Base-by-base conservation (phyloP, 2,888 invertebrate genomes). In the Eristalis pertinax region DNA sequence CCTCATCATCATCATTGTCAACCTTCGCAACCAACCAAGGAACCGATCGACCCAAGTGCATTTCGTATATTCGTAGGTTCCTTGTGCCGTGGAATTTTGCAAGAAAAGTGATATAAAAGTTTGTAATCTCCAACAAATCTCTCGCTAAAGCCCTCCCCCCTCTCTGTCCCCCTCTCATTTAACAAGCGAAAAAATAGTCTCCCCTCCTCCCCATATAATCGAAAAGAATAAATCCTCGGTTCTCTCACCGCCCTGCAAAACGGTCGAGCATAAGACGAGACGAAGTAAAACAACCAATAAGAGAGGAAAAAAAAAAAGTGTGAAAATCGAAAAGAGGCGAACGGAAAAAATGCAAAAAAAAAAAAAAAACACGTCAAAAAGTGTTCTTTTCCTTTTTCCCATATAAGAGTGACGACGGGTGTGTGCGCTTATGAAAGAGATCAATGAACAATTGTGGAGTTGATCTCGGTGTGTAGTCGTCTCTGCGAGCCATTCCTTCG, bases 361-460 rank as follows among this genome's bases (percentile, higher is more conserved):
- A 60, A 77, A 63, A n/a, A 19, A 22, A 62, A 77, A 64, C 56
- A 69, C 60, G 32, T n/a, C 32, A 67, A 56, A 70, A 68, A 63
- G 58, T 77, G 60, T 73, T 50, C 50, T 50, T 77, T 67, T 75
- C 68, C 70, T 67, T 75, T 80, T 70, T 63, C 70, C 75, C 63
- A 19, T n/a, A 73, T 64, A 65, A 67, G 50, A 69, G 63, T 65
- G 35, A 26, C 11, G 24, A 68, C 74, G 86, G 77, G 81, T 85
- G 77, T 82, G 85, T 85, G 85, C 85, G 85, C 85, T 38, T 73
- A 64, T 72, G 76, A 81, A 78, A 82, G 75, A 84, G 87, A 87
- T 87, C 87, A 87, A 87, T 87, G 87, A 76, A 87, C 79, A 84
- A 82, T 77, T 72, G 65, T 73, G 50, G 50, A 75, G 65, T 70